phyloP scores from a whole-genome alignment of 2,113 vertebrate genomes.

The Psammodynastes pulverulentus region DNA sequence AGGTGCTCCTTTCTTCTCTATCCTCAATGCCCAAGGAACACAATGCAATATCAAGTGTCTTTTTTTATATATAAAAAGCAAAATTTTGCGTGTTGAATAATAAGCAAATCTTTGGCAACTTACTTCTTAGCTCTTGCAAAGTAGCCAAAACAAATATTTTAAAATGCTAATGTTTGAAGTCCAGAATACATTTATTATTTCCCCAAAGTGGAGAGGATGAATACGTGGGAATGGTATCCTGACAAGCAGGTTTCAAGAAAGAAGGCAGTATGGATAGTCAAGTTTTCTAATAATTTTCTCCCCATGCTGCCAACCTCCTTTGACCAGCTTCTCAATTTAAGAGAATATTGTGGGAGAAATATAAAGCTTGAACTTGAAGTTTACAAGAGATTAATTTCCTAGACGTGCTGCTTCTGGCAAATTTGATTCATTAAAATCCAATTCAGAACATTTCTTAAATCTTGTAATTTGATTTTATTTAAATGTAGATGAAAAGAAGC shows the following conservation, averaged over 20 bases:
- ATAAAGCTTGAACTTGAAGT: conserved; percentile 33
- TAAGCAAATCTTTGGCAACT: conserved; percentile 19
- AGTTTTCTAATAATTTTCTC: conserved; percentile 15
- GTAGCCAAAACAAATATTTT: not conserved
- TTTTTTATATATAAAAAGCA: conserved; percentile 16
- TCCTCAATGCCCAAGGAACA: conserved; percentile 11
- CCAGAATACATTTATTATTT: conserved; percentile 11
- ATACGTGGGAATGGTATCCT: not conserved
- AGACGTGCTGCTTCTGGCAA: conserved; percentile 58
- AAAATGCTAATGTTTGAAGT: not conserved
- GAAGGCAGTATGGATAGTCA: not conserved
- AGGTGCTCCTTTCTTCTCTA: conserved; percentile 16
- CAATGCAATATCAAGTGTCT: conserved; percentile 23
- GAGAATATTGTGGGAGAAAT: conserved; percentile 30
- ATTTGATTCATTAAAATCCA: conserved; percentile 51
- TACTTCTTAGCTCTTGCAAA: not conserved
- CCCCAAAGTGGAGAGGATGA: conserved; percentile 31
- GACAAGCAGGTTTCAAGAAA: conserved; percentile 31
- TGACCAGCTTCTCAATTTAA: conserved; percentile 22
- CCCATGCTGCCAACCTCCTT: conserved; percentile 14
- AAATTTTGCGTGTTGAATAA: conserved; percentile 8
- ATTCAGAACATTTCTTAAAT: conserved; percentile 57
- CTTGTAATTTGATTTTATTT: conserved; percentile 63
- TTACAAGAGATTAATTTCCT: conserved; percentile 42
- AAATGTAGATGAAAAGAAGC: conserved; percentile 63